phyloP scores from a whole-genome alignment of 2,797 vertebrate genomes.

The Sciurus carolinensis region DNA sequence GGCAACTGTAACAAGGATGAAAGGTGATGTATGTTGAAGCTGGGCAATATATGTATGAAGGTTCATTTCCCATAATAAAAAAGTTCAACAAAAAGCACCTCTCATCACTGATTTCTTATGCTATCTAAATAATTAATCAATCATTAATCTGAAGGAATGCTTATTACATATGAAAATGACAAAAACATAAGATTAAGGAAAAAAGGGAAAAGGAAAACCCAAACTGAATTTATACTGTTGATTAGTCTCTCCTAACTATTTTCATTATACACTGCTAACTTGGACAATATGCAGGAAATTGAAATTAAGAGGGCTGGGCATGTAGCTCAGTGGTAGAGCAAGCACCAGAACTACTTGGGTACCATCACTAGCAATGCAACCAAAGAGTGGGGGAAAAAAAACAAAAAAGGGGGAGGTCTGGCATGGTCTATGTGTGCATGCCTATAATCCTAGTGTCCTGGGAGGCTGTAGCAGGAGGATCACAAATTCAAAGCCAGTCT shows the following conservation, averaged over 20 bases:
- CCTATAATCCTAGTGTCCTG: no score
- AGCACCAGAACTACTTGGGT: neutral
- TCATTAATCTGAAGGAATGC: conserved; percentile 22
- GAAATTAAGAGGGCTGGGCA: neutral
- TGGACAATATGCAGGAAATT: neutral
- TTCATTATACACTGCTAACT: neutral
- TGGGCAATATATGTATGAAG: neutral
- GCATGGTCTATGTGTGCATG: no score
- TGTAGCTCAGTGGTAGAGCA: neutral
- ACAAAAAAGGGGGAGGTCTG: no score
- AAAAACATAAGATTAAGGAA: conserved; percentile 41
- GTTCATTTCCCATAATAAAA: conserved; percentile 37
- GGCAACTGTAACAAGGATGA: neutral
- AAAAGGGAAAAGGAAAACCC: neutral
- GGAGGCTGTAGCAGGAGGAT: no score
- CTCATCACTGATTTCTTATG: conserved; percentile 34
- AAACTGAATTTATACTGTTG: conserved; percentile 32
- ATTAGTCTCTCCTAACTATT: neutral
- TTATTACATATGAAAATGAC: conserved; percentile 48
- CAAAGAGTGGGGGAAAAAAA: neutral
- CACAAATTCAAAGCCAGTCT: no score
- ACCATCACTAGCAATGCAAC: neutral
- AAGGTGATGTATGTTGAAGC: neutral
- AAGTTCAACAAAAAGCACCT: neutral
- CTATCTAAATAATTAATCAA: conserved; percentile 32